A percentile compares a stretch with the other conserved stretches of the same genome.
Conservation (phyloP, 1,140 invertebrate genomes). For the Choristoneura fumiferana region DNA sequence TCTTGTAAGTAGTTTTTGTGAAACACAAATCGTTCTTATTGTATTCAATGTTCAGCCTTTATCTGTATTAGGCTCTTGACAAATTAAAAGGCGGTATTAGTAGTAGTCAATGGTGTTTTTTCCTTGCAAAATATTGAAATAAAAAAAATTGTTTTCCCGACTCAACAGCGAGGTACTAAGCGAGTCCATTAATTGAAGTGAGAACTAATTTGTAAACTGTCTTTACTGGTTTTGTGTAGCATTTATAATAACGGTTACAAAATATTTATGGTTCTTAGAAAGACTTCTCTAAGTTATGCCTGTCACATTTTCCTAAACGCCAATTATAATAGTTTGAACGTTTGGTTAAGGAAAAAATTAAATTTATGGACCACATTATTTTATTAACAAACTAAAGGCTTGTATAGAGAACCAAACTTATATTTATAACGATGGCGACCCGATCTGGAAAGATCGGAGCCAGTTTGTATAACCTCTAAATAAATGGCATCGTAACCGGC, state of each 20-base stretch:
- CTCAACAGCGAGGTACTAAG: background rate
- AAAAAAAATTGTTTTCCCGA: background rate
- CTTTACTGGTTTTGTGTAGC: background rate
- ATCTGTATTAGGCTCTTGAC: no score
- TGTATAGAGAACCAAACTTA: background rate
- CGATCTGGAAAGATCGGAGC: constrained; percentile 50
- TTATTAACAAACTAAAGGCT: constrained; percentile 8
- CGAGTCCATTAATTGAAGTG: background rate
- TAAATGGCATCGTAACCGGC: constrained; percentile 52
- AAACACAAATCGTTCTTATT: no score
- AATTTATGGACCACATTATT: background rate
- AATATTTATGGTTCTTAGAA: background rate
- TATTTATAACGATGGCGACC: constrained; percentile 42
- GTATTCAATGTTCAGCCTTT: no score
- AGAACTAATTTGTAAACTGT: constrained; percentile 10
- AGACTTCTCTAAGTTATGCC: background rate
- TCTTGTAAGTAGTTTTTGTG: no score
- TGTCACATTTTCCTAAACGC: background rate
- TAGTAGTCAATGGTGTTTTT: background rate
- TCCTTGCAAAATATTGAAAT: background rate
- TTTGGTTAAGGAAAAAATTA: background rate
- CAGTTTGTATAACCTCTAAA: constrained; percentile 63
- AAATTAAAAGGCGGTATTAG: no score
- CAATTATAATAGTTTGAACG: background rate
- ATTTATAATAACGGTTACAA: background rate